These are phyloP conservation scores for Gambelia wislizenii DNA, from an alignment of 2,797 vertebrate species.

Conservation along the genomic window DNA sequence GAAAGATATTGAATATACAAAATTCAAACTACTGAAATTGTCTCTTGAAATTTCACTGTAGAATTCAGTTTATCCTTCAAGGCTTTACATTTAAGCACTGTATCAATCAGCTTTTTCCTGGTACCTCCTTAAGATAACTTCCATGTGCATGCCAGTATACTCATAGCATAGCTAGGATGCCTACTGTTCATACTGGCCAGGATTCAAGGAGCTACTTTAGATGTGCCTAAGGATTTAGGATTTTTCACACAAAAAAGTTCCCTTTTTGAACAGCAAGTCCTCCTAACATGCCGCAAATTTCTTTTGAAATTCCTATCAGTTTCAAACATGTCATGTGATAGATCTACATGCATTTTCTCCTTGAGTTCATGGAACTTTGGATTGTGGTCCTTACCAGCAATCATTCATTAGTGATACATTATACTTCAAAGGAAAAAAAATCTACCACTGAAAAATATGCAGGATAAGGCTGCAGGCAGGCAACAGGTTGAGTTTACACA, in stretches of 20 bases:
- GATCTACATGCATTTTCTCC: neutral
- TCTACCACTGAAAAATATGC: fast-evolving
- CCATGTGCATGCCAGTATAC: neutral
- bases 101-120: slow-evolving; percentile 31
- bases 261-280: neutral
- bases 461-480: neutral
- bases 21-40: slow-evolving; percentile 2
- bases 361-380: neutral
- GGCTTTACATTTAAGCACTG: neutral
- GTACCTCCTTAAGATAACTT: slow-evolving; percentile 40
- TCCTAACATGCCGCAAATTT: neutral
- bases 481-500: neutral
- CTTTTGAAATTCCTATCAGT: neutral
- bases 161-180: neutral
- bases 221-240: neutral
- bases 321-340: neutral
- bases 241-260: too few species aligned
- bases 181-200: neutral
- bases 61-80: neutral
- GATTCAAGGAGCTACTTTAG: neutral
- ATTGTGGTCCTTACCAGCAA: neutral
- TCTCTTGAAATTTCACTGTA: neutral
- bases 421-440: slow-evolving; percentile 26
- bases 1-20: slow-evolving; percentile 31
- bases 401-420: neutral